Percentiles rank a stretch among this genome's conserved stretches.
Evolutionary conservation across 2,797 vertebrate genomes (phyloP).

Genomic region (Vultur gryphus): DNA sequence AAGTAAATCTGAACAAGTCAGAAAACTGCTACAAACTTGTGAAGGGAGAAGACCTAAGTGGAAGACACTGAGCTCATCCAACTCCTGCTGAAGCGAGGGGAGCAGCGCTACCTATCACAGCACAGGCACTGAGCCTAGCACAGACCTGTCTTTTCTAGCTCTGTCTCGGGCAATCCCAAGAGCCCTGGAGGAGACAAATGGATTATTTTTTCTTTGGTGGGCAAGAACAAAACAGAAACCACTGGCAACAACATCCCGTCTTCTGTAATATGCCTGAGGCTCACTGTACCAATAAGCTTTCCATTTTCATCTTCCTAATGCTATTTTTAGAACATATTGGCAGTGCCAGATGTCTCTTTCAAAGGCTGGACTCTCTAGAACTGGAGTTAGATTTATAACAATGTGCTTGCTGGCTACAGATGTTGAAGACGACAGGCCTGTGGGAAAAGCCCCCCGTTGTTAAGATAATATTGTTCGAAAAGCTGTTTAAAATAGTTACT

Average conservation of each 20-base stretch:
- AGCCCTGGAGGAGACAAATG: not conserved
- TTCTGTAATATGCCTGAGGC: constrained; percentile 23
- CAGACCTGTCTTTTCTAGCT: not conserved
- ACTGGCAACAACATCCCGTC: not conserved
- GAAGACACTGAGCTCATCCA: not conserved
- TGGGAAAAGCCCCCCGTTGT: not conserved
- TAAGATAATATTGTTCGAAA: not conserved
- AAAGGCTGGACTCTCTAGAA: not conserved
- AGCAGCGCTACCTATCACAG: not conserved
- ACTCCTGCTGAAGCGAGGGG: not conserved
- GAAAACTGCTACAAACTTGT: not conserved
- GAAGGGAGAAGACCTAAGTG: not conserved
- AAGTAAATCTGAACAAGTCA: not conserved
- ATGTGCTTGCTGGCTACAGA: constrained; percentile 9
- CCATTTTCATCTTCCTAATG: constrained; percentile 16
- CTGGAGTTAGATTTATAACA: constrained; percentile 23
- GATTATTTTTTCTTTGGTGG: not conserved
- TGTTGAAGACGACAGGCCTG: not conserved
- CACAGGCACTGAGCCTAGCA: not conserved
- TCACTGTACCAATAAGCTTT: constrained; percentile 31
- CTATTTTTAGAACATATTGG: constrained; percentile 56
- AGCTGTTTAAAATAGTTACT: constrained; percentile 68
- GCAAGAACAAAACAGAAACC: constrained; percentile 38
- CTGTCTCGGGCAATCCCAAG: not conserved
- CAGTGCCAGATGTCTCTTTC: constrained; percentile 56